phyloP scores from a whole-genome alignment of 1,140 invertebrate genomes.

The Pissodes strobi region DNA sequence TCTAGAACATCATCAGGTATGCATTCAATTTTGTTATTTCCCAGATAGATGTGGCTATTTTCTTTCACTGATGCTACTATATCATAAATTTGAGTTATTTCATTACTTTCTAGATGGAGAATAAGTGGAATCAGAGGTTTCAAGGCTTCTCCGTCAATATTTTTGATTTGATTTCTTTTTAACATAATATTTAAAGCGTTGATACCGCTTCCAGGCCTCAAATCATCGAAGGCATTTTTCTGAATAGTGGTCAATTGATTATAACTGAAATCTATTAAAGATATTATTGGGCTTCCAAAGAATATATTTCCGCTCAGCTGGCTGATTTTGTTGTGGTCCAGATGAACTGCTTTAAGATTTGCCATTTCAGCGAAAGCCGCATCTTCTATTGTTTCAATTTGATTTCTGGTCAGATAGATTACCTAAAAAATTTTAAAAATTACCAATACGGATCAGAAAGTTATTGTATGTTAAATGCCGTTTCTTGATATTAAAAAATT shows the following conservation, averaged over 20 bases:
- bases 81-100: neutral
- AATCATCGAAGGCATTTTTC: constrained; percentile 13
- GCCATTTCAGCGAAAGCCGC: constrained; percentile 30
- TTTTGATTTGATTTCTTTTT: constrained; percentile 20
- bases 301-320: constrained; percentile 25
- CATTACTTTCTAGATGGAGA: constrained; percentile 29
- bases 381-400: constrained; percentile 36
- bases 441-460: no score
- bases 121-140: constrained; percentile 15
- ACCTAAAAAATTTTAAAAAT: no score
- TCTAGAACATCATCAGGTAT: constrained; percentile 31
- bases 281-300: constrained; percentile 13
- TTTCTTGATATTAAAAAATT: no score
- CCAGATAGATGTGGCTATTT: constrained; percentile 28
- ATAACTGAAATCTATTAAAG: constrained; percentile 20
- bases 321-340: constrained; percentile 38
- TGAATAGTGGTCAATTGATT: constrained; percentile 14
- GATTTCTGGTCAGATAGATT: constrained; percentile 38
- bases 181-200: constrained; percentile 12
- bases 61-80: constrained; percentile 15
- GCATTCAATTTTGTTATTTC: constrained; percentile 28
- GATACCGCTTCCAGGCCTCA: neutral
- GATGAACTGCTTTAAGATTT: constrained; percentile 31
- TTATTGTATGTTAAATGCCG: no score
- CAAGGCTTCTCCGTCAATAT: constrained; percentile 6